Evolutionary conservation across 2,113 vertebrate genomes (phyloP), one percentile per base, ranked within the genome.

Genomic region (Platycercus adscitus): DNA sequence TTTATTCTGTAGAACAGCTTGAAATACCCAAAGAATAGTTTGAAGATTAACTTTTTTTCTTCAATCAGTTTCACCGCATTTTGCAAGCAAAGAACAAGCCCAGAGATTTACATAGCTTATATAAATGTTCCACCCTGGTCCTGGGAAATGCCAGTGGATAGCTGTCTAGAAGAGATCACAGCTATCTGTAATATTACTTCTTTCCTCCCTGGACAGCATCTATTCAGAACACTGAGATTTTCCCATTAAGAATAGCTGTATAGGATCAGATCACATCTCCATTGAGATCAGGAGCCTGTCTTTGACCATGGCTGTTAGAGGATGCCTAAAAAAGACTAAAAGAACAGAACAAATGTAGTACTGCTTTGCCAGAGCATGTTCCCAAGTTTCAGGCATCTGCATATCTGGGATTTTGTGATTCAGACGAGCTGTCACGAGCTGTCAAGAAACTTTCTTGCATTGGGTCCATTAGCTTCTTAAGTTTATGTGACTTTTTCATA

Each of bases 181-280:
- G 12, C 16, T 17, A 17, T 28, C 39, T 41, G 25, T 6, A 65
- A 6, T 1, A 29, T 16, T 3, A 1, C 10, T 47, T 39, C 15
- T 63, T 55, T 52, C 17, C 41, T 64, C 17, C 25, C 10, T 88
- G 44, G 47, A 90, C 60, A 79, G 12, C 5, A 39, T 29, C 41
- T 64, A 5, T 9, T 79, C 28, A 55, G 46, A 88, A 7, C 20
- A 35, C 17, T 19, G 7, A 41, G 28, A 61, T 55, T 70, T 81
- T 4, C 5, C 29, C 17, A 33, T 23, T 33, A 24, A 23, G 41
- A 70, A 19, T 1, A 71, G 3, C 21, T 46, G 2, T 25, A 11
- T 15, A 20, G 19, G 56, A 47, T 89, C 9, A 50, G 26, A 80
- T 31, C 20, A 46, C 8, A 18, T 47, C 35, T 73, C 24, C 37